Evolutionary conservation across 2,113 vertebrate genomes (phyloP).

Genomic region (Ophthalmolycus amberensis): DNA sequence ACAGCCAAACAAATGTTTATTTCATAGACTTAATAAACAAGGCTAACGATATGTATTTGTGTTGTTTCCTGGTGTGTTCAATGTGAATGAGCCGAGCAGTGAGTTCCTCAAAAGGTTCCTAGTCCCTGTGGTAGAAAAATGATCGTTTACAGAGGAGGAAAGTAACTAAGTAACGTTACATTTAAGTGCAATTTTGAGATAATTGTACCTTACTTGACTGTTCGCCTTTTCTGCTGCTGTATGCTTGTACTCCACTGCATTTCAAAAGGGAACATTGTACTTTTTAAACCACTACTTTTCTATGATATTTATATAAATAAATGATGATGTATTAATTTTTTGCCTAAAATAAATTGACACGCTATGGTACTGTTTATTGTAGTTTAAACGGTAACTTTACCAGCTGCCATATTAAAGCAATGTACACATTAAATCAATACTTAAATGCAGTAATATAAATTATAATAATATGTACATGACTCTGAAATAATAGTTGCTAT

Average conservation of each 20-base stretch:
- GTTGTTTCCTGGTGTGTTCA: background rate
- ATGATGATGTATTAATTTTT: background rate
- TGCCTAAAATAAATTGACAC: background rate
- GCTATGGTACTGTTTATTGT: background rate
- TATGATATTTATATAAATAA: too few relatives aligned
- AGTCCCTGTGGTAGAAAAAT: too few relatives aligned
- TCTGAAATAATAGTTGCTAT: background rate
- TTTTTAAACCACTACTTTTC: background rate
- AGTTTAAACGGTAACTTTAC: background rate
- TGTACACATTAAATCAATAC: background rate
- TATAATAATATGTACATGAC: background rate
- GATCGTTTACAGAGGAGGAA: background rate
- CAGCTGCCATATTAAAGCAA: background rate
- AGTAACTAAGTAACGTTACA: background rate
- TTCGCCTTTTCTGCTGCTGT: background rate
- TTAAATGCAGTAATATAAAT: background rate
- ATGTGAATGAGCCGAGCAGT: background rate
- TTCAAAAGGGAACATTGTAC: background rate
- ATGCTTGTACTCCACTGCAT: background rate
- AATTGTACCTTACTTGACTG: background rate
- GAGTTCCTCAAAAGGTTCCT: background rate
- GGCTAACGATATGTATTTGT: background rate
- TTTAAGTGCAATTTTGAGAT: background rate
- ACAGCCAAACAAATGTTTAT: background rate
- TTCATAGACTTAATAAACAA: background rate